These are phyloP conservation scores for Ranitomeya imitator DNA, from an alignment of 2,113 vertebrate genomes.

Conservation along the genomic window DNA sequence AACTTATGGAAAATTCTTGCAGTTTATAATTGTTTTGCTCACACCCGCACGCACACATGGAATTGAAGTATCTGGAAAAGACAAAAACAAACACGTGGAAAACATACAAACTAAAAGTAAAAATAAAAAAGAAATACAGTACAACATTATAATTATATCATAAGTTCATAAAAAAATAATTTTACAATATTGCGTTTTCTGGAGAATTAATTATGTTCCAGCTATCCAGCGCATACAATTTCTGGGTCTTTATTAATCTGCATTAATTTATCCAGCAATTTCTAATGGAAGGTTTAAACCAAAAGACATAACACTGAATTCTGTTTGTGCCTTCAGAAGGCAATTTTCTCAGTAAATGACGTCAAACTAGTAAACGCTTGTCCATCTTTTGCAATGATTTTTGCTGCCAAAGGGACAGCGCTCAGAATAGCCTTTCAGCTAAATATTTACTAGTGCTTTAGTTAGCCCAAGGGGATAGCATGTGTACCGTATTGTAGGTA, in stretches of 20 bases:
- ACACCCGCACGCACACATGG: background rate
- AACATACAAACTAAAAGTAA: background rate
- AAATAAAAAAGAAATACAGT: background rate
- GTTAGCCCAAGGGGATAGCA: background rate
- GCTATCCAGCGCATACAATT: background rate
- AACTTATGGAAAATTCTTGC: too few species aligned
- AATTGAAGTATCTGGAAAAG: background rate
- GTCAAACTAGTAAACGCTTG: slow-evolving; percentile 20
- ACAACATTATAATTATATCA: background rate
- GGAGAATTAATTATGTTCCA: background rate
- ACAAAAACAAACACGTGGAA: background rate
- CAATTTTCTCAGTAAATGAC: slow-evolving; percentile 8
- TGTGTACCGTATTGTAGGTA: background rate
- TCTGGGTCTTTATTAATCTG: background rate
- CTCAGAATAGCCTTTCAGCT: background rate
- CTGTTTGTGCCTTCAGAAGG: background rate
- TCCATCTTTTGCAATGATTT: slow-evolving; percentile 17
- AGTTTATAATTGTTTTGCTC: too few species aligned
- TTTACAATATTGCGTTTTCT: background rate
- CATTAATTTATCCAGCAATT: background rate
- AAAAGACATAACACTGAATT: background rate
- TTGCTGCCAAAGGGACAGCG: background rate
- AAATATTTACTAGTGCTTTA: slow-evolving; percentile 25
- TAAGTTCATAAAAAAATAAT: background rate
- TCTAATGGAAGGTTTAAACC: background rate